Evolutionary conservation across 1,140 invertebrate species (phyloP), one percentile per base, ranked within the genome.

Genomic region (Rhagoletis pomonella): DNA sequence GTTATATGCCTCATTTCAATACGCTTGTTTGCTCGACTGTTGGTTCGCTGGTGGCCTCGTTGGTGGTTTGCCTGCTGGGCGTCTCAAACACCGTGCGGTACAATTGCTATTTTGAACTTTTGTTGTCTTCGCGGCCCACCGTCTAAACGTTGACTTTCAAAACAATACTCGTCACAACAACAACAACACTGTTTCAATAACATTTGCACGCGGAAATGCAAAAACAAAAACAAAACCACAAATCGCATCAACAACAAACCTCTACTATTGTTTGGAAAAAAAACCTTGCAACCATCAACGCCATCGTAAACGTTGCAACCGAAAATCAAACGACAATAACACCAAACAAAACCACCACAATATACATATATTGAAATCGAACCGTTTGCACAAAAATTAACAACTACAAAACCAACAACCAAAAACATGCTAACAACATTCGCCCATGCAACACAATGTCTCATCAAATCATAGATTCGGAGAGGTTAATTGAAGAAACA

Each of bases 401-500:
- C 47, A 86, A 87, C 39, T 5, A 58, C 19, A 58, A 44, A 4
- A 62, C 77, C 86, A 87, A 87, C 65, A 29, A 77, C 55, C 50
- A 85, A 58, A 81, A 55, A 81, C 42, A n/a, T 58, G 4, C 19
- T 17, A 55, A 58, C 44, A 81, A 81, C 9, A 29, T 81, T 58
- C 73, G 47, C 4, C n/a, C 39, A 47, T 73, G 4, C 69, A 42
- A 73, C 29, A 73, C 69, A 73, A 73, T 81, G 73, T 44, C 47
- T 81, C 73, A 81, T 81, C 73, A 81, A 81, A 81, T 81, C 73
- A 58, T 89, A 95, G 95, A 94, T 89, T 95, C 94, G 89, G 95
- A 95, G 89, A 94, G 95, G 88, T 94, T 98, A 90, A 98, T 98
- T 93, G 97, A 98, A 92, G 96, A 97, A 93, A 96, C 97, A 88